Base-by-base conservation (phyloP, 2,888 invertebrate genomes). In the Tenthredo notha region DNA sequence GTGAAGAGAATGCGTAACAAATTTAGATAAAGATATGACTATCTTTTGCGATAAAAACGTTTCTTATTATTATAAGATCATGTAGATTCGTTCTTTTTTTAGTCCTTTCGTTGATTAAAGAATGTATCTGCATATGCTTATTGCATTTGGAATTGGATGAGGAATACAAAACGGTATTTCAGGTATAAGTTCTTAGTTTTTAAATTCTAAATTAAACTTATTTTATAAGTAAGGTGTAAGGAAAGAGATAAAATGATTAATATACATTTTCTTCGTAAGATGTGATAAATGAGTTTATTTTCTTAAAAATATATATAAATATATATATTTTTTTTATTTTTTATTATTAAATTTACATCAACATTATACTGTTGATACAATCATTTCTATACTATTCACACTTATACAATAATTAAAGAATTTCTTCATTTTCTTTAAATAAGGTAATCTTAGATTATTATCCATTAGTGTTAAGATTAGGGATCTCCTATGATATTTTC, bases 291-390 rank as follows among this genome's bases (percentile, higher is more conserved):
- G 10, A 47, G 18, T 83, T 83, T 83, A 83, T 83, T 83, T 50
- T 65, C 18, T 67, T 21, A n/a, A n/a, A n/a, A n/a, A 33, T 33
- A 33, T 33, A 40, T 58, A 40, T 58, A n/a, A n/a, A n/a, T n/a
- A n/a, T n/a, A n/a, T n/a, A n/a, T n/a, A n/a, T n/a, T n/a, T n/a
- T n/a, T n/a, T n/a, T n/a, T n/a, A n/a, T n/a, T n/a, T n/a, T n/a
- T n/a, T n/a, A n/a, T 61, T 37, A 40, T 54, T 74, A 47, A 80
- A 67, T 15, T 83, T 83, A 83, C 67, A 83, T 83, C 83, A 83
- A 83, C 83, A 70, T 67, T 70, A 18, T 18, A 70, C 65, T 70
- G 83, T 83, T 83, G 83, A 83, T 83, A 67, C 83, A 83, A 47
- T 43, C 43, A 74, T 12, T 43, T 74, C 21, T 37, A 70, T 70